Conservation (phyloP, 1,140 invertebrate species). For the Temnothorax longispinosus region DNA sequence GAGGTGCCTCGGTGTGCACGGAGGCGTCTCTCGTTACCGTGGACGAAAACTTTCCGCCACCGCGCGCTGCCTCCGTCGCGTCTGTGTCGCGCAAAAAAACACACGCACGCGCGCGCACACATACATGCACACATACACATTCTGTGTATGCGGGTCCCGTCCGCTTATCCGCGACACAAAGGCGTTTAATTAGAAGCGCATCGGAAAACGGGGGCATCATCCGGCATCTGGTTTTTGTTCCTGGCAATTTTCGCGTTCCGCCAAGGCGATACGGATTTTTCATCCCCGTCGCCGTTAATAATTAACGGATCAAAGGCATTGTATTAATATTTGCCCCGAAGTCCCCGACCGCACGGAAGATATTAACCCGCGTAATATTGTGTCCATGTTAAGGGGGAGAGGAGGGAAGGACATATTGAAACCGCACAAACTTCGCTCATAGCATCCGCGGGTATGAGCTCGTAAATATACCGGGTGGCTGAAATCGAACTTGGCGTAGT, state of each 20-base stretch:
- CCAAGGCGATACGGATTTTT: conserved; percentile 58
- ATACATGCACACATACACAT: not conserved
- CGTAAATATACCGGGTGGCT: conserved; percentile 73
- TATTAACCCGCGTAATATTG: conserved; percentile 81
- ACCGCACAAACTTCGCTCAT: conserved; percentile 82
- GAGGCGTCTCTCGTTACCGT: conserved; percentile 53
- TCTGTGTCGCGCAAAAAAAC: conserved; percentile 26
- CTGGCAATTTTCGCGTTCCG: conserved; percentile 47
- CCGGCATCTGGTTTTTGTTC: conserved; percentile 43
- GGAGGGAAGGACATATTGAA: conserved; percentile 78
- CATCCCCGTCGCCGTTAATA: conserved; percentile 66
- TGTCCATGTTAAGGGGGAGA: conserved; percentile 73
- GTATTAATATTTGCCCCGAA: conserved; percentile 78
- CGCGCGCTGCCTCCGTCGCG: not conserved
- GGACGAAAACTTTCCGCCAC: conserved; percentile 47
- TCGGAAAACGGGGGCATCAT: conserved; percentile 55
- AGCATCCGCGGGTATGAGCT: conserved; percentile 68
- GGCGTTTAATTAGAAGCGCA: conserved; percentile 61
- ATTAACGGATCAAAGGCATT: conserved; percentile 77
- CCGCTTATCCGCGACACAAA: conserved; percentile 35
- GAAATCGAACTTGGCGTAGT: conserved; percentile 44
- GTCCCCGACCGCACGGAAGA: conserved; percentile 75
- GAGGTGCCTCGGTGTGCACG: conserved; percentile 28
- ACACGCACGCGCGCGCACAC: not conserved
- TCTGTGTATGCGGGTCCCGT: conserved; percentile 20